Base-by-base conservation (phyloP, 2,113 vertebrate genomes). In the Pituophis catenifer region DNA sequence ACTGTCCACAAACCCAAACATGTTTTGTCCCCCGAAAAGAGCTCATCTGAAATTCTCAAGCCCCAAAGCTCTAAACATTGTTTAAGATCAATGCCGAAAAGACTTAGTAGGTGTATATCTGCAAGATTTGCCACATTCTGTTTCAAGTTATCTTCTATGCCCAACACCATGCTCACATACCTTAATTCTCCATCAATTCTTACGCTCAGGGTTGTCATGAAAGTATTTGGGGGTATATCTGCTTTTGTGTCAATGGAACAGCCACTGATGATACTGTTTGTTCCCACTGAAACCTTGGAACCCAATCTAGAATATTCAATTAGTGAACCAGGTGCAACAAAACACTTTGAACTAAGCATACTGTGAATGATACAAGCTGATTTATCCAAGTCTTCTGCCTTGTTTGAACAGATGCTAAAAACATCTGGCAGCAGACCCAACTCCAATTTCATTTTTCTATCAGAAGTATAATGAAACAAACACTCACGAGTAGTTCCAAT, bases 401-500 rank as follows among this genome's bases (percentile, higher is more conserved):
- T 55, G n/a, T 29, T 93, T 13, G 96, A 17, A 24, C 91, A 92
- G 26, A 97, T 52, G 75, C 98, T 99, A 89, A 98, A 99, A 88
- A 98, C 97, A 90, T 97, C 95, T 0, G 98, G 91, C 33, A 97
- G 95, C 23, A 99, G 97, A 50, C 94, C 96, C 9, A 99, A 98
- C 94, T 99, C 98, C 1, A 91, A 95, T 75, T 96, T 98, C 94
- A 99, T 98, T 8, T 86, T 95, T 81, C 92, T 96, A 8, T 98
- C 97, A 15, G 97, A 94, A 0, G 98, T 97, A 24, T 99, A 98
- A 96, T 99, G 99, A 93, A 98, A 98, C 91, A 99, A 97, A 93
- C 99, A 99, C 93, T 99, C 99, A 2, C 97, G 96, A 0, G 98
- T 98, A 75, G 99, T 99, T 57, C 99, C 99, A 0, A 99, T 96